A percentile compares a stretch with the other conserved stretches of the same genome.
Conservation (phyloP, 2,888 invertebrate genomes). For the Drosophila meridionalis region DNA sequence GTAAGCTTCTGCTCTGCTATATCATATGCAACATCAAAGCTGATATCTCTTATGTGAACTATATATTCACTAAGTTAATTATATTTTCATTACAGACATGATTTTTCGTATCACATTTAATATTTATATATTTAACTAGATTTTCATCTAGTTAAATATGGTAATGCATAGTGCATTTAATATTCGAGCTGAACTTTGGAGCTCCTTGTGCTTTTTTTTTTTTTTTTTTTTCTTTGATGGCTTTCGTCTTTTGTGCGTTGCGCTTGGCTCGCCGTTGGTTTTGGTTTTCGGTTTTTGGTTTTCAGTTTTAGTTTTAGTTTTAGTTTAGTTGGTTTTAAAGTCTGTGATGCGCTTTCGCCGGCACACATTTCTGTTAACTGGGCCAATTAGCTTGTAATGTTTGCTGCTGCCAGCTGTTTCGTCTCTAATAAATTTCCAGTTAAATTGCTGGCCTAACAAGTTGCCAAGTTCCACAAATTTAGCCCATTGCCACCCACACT, state of each 20-base stretch:
- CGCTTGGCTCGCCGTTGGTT: slow-evolving; percentile 54
- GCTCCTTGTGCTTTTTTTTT: not conserved
- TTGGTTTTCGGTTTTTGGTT: slow-evolving; percentile 44
- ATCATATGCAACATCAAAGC: not conserved
- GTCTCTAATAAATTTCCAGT: slow-evolving; percentile 76
- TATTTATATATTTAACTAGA: too few relatives aligned
- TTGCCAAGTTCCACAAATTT: slow-evolving; percentile 29
- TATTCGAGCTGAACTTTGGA: not conserved
- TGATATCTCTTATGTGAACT: not conserved
- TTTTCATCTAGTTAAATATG: too few relatives aligned
- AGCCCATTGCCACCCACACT: not conserved
- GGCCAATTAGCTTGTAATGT: slow-evolving; percentile 71
- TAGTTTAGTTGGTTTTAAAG: slow-evolving; percentile 42
- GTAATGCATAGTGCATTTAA: not conserved
- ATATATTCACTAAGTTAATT: too few relatives aligned
- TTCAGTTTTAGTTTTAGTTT: slow-evolving; percentile 59
- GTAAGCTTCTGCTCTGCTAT: not conserved
- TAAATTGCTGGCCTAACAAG: slow-evolving; percentile 69
- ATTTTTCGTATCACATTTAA: too few relatives aligned
- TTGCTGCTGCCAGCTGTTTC: slow-evolving; percentile 65
- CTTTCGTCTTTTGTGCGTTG: slow-evolving; percentile 38
- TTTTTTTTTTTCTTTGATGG: slow-evolving; percentile 17
- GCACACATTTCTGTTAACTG: slow-evolving; percentile 65
- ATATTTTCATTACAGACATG: not conserved
- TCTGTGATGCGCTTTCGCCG: slow-evolving; percentile 55